Conservation (phyloP, 2,888 invertebrate species). For the Formica aserva region DNA sequence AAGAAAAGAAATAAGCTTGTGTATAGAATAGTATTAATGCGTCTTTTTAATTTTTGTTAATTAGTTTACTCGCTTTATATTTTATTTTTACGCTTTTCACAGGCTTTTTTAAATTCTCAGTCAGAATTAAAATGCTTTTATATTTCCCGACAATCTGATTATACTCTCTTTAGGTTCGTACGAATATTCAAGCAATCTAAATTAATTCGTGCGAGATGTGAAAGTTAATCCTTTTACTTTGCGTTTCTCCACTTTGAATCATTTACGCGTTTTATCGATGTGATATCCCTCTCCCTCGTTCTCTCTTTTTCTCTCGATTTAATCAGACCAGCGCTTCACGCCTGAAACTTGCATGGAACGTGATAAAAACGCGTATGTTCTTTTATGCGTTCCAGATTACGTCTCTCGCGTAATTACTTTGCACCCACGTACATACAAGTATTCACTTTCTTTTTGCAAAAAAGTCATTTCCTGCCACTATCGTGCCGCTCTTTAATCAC, state of each 20-base stretch:
- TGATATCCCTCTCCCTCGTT: background rate
- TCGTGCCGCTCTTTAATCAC: slow-evolving; percentile 69
- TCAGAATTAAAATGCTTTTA: background rate
- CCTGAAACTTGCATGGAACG: slow-evolving; percentile 31
- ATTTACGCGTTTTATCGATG: slow-evolving; percentile 16
- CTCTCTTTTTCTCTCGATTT: background rate
- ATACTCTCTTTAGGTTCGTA: background rate
- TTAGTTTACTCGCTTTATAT: background rate
- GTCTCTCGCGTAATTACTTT: slow-evolving; percentile 56
- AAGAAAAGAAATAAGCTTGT: background rate
- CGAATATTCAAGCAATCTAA: slow-evolving; percentile 5
- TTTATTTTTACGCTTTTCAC: background rate
- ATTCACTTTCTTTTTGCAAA: slow-evolving; percentile 52
- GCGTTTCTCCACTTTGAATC: slow-evolving; percentile 26
- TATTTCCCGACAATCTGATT: background rate
- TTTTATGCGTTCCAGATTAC: slow-evolving; percentile 62
- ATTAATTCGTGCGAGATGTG: slow-evolving; percentile 19
- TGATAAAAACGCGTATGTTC: slow-evolving; percentile 57
- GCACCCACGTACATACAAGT: slow-evolving; percentile 49
- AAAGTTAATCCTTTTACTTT: slow-evolving; percentile 17
- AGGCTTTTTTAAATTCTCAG: background rate
- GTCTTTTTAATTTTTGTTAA: background rate
- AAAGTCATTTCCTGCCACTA: slow-evolving; percentile 66
- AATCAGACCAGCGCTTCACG: slow-evolving; percentile 36
- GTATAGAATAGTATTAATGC: no score